Evolutionary conservation across 2,797 vertebrate species (phyloP).

Genomic region (Brotula barbata): DNA sequence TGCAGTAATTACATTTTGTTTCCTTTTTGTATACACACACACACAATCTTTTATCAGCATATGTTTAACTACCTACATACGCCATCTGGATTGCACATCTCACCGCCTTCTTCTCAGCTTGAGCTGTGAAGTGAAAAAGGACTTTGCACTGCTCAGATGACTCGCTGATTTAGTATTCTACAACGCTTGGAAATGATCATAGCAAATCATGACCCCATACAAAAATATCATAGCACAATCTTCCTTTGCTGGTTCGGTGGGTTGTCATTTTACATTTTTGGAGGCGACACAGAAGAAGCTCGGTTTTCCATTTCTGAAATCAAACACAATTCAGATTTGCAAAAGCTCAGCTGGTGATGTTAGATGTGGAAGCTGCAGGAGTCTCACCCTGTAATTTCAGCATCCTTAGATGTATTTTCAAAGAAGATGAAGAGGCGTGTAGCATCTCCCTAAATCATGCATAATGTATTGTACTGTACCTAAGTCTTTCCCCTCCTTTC

Average conservation of each 20-base stretch:
- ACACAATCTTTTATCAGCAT: slow-evolving; percentile 13
- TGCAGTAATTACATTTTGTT: not conserved
- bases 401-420: slow-evolving; percentile 9
- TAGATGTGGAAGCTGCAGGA: slow-evolving; percentile 13
- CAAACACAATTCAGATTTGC: not conserved
- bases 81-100: slow-evolving; percentile 8
- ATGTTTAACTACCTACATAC: slow-evolving; percentile 11
- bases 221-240: slow-evolving; percentile 20
- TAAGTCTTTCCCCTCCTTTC: not conserved
- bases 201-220: not conserved
- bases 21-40: slow-evolving; percentile 5
- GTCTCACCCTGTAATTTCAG: slow-evolving; percentile 32
- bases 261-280: slow-evolving; percentile 8
- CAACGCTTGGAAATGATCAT: slow-evolving; percentile 8
- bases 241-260: not conserved
- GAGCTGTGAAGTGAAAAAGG: slow-evolving; percentile 8
- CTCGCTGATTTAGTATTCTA: slow-evolving; percentile 7
- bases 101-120: slow-evolving; percentile 23
- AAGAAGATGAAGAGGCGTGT: not conserved
- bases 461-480: slow-evolving; percentile 4
- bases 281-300: not conserved
- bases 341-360: slow-evolving; percentile 17
- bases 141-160: slow-evolving; percentile 14
- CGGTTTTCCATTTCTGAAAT: not conserved
- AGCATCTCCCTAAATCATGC: not conserved